Evolutionary conservation across 2,113 vertebrate species (phyloP).

Genomic region (Probosciger aterrimus): DNA sequence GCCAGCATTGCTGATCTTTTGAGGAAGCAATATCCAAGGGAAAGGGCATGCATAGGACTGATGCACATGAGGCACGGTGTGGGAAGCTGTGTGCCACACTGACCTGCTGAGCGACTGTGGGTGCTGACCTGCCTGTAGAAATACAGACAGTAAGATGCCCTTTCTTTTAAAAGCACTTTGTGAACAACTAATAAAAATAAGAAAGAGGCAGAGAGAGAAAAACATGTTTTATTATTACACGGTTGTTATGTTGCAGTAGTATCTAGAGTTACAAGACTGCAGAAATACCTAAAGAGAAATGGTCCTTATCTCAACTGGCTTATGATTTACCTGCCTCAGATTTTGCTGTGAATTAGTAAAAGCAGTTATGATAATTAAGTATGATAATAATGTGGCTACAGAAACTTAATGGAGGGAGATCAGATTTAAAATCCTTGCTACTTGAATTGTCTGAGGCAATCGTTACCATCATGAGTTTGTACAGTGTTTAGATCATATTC

Average conservation of each 20-base stretch:
- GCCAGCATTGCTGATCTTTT: not conserved
- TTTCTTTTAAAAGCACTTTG: not conserved
- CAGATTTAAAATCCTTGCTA: not conserved
- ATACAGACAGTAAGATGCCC: not conserved
- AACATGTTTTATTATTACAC: not conserved
- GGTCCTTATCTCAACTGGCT: not conserved
- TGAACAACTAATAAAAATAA: not conserved
- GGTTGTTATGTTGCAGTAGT: not conserved
- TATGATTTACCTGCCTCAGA: not conserved
- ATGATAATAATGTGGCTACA: not conserved
- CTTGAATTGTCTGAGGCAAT: not conserved
- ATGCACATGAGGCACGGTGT: fast-evolving
- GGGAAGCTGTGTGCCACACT: not conserved
- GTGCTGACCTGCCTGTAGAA: not conserved
- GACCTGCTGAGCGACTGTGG: not conserved
- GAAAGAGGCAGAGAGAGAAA: not conserved
- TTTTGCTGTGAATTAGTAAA: not conserved
- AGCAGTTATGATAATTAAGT: not conserved
- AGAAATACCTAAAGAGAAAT: not conserved
- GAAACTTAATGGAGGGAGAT: not conserved
- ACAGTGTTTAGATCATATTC: fast-evolving
- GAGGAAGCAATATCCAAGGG: not conserved
- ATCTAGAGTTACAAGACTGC: not conserved
- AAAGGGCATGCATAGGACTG: fast-evolving
- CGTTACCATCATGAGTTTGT: not conserved